Evolutionary conservation across 1,140 invertebrate genomes (phyloP), one percentile per base, ranked within the genome.

Genomic region (Diachasmimorpha longicaudata): DNA sequence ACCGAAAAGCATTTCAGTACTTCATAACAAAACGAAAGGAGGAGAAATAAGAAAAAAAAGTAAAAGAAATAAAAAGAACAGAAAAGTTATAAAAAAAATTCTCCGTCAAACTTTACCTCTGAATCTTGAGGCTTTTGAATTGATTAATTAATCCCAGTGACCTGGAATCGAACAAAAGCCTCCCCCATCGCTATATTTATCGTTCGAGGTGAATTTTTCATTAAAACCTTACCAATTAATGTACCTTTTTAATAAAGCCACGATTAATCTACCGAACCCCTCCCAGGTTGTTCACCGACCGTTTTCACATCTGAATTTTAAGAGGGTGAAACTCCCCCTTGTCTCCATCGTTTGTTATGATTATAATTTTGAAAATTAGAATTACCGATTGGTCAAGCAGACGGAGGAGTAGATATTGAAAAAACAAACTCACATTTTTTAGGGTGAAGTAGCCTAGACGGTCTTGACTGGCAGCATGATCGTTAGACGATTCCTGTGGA

Each of bases 371-470:
- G 82, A 81, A 82, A 86, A 86, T 83, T 84, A 83, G 81, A 85
- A 85, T 81, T 84, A 82, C 81, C 80, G 82, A 85, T 83, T 81
- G 84, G 80, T 75, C 76, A 39, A 76, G 77, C 66, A 77, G 74
- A 73, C 76, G 37, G 63, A 21, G 52, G 19, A 58, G 9, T 0
- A 19, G n/a, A n/a, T n/a, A n/a, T n/a, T n/a, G n/a, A n/a, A n/a
- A n/a, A 16, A 77, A 66, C 73, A 68, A 76, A 87, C 87, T 89
- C 79, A 89, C 88, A 77, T 87, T 88, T 80, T 89, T 89, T 19
- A 89, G 78, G 44, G 88, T 86, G 79, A 89, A 89, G 78, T 89
- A 90, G 63, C 87, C 87, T 68, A 89, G 89, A 74, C 87, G 84
- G 44, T 90, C 88, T 70, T 88, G 88, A 80, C 83, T 89, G 70